Base-by-base conservation (phyloP, 2,797 vertebrate species). In the Hippoglossus hippoglossus region DNA sequence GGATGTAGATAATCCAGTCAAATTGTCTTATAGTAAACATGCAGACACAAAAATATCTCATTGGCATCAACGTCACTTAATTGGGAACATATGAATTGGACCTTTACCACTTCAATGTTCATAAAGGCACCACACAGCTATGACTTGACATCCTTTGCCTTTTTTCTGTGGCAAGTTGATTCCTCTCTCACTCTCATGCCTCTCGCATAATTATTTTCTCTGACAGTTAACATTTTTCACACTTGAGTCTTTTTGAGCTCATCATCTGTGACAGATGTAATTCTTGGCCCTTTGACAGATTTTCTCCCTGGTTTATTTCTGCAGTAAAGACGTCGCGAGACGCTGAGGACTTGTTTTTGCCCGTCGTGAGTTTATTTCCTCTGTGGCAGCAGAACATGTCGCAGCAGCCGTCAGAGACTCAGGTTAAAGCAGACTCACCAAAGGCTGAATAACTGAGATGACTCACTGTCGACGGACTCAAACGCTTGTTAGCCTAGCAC, bases 11-110 rank as follows among this genome's bases (percentile, higher is more conserved):
- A 3, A 41, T 41, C 13, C 15, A 11, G 39, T 46, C 44, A 16
- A 46, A 46, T 46, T 2, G 4, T 46, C 16, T 46, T 46, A 46
- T 8, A 46, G 7, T 46, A 46, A 18, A 46, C 18, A 31, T 9
- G 9, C 41, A 51, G 28, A 55, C 16, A 65, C 16, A 56, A 31
- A 47, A 71, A 47, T 26, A 50, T 18, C 47, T 34, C 6, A 68
- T 56, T 55, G 19, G 15, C 22, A 56, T 64, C 28, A 64, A 25
- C 2, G 34, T 50, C 3, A 10, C 13, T 51, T 46, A 13, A 49
- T 49, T 21, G 8, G 47, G 9, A 49, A 49, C 18, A 46, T 46
- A 19, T 46, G 18, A 6, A 3, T 51, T 9, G 21, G 50, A 13
- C 21, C 50, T 11, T 49, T 49, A 3, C 3, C 47, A n/a, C 2